These are phyloP conservation scores for Chroicocephalus ridibundus DNA, from an alignment of 2,113 vertebrate genomes.

Conservation along the genomic window DNA sequence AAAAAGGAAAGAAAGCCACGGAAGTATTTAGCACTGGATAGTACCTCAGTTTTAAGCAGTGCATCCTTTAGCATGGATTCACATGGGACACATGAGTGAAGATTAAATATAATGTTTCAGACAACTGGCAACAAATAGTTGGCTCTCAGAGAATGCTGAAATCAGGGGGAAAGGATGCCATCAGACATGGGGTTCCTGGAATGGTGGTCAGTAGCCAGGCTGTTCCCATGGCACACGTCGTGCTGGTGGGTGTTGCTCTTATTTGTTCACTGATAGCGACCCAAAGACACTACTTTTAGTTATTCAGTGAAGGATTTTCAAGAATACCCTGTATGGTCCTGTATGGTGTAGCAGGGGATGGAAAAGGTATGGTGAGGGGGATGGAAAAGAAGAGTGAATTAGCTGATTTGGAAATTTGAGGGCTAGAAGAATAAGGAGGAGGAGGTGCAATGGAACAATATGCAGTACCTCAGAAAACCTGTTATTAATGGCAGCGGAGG, in stretches of 20 bases:
- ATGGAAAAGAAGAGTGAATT: not conserved
- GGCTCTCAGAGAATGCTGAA: not conserved
- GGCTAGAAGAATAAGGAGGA: not conserved
- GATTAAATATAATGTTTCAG: not conserved
- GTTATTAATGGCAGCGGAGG: not conserved
- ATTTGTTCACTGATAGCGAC: not conserved
- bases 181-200: not conserved
- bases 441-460: not conserved
- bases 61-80: not conserved
- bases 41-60: not conserved
- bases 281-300: not conserved
- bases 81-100: not conserved
- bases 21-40: not conserved
- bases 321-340: not conserved
- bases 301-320: not conserved
- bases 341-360: not conserved
- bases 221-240: not conserved
- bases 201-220: not conserved
- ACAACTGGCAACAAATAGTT: not conserved
- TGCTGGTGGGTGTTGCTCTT: not conserved
- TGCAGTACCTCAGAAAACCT: not conserved
- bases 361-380: too few relatives aligned
- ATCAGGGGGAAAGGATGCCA: not conserved
- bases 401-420: not conserved
- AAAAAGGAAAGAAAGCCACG: not conserved